Base-by-base conservation (phyloP, 2,888 invertebrate genomes). In the Conistra vaccinii region DNA sequence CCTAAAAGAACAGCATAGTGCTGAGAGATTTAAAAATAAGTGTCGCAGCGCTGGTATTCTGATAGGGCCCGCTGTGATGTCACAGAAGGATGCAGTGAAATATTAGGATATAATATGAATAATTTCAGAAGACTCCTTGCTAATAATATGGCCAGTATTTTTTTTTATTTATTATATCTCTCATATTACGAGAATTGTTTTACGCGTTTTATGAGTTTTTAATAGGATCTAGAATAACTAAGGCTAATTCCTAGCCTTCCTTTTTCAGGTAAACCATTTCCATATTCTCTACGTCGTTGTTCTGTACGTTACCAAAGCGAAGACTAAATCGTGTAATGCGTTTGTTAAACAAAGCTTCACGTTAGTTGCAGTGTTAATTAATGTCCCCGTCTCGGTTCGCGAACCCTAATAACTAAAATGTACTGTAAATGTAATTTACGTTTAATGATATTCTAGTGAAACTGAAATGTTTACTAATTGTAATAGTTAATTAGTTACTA, bases 311-410 rank as follows among this genome's bases (percentile, higher is more conserved):
- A 86, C 83, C 89, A 87, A 79, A 86, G 85, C 75, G 83, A 84
- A 90, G 87, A 86, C 89, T 90, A 88, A 90, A 88, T 89, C 89
- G 83, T 88, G 89, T 91, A 90, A 92, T 89, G 86, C 90, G 87
- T 90, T 90, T 87, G 90, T 88, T 89, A 90, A 92, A 92, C 91
- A 91, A 91, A 91, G 89, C 90, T 85, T 77, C 83, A 85, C 87
- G 81, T 88, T 89, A 82, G 89, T 88, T 90, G 88, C 89, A 85
- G 81, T 88, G 90, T 88, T 92, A 91, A 92, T 92, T 92, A 90
- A 89, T 89, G 89, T 88, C 87, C 60, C 82, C 63, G 73, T 83
- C 84, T 84, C 76, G 68, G 77, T 83, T 74, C 74, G 61, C 65
- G 61, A 78, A 79, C 85, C 78, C 74, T 72, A 42, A 75, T 67